Percentiles rank a stretch among this genome's conserved stretches.
Evolutionary conservation across 2,888 invertebrate genomes (phyloP).

Genomic region (Tiphia femorata): DNA sequence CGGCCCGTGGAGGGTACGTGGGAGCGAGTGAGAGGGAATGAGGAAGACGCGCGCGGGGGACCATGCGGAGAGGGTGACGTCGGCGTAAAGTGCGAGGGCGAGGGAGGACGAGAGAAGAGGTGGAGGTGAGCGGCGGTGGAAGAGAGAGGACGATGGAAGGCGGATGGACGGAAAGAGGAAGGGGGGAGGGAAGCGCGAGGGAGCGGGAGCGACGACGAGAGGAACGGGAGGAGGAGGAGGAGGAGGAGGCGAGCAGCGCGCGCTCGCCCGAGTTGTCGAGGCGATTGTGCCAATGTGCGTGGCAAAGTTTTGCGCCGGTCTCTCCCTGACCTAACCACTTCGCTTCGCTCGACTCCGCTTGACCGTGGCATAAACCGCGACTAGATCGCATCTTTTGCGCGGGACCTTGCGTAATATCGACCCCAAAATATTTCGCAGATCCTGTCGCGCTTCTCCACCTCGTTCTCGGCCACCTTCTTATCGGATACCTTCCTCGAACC

Average conservation of each 20-base stretch:
- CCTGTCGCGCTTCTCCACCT: too few species aligned
- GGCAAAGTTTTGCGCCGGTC: slow-evolving; percentile 55
- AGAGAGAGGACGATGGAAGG: slow-evolving; percentile 37
- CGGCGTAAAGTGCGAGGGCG: slow-evolving; percentile 3
- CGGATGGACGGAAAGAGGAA: slow-evolving; percentile 43
- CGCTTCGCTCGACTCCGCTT: slow-evolving; percentile 32
- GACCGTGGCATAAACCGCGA: not conserved
- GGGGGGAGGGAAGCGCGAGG: slow-evolving; percentile 13
- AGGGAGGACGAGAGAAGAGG: slow-evolving; percentile 22
- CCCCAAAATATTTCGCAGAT: too few species aligned
- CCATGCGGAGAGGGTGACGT: slow-evolving; percentile 16
- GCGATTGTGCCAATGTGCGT: slow-evolving; percentile 56
- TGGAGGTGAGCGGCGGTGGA: slow-evolving; percentile 35
- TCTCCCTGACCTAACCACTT: slow-evolving; percentile 63
- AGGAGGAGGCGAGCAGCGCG: slow-evolving; percentile 21
- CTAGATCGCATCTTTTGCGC: too few species aligned
- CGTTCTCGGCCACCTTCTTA: too few species aligned
- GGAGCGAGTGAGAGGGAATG: slow-evolving; percentile 16
- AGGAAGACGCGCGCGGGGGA: slow-evolving; percentile 10
- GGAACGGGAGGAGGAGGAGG: slow-evolving; percentile 24
- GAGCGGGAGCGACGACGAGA: slow-evolving; percentile 9
- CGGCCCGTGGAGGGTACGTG: not conserved
- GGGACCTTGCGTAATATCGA: too few species aligned
- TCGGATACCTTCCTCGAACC: too few species aligned
- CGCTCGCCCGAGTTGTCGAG: slow-evolving; percentile 50